Conservation (phyloP, 2,797 vertebrate genomes). For the Helostoma temminkii region DNA sequence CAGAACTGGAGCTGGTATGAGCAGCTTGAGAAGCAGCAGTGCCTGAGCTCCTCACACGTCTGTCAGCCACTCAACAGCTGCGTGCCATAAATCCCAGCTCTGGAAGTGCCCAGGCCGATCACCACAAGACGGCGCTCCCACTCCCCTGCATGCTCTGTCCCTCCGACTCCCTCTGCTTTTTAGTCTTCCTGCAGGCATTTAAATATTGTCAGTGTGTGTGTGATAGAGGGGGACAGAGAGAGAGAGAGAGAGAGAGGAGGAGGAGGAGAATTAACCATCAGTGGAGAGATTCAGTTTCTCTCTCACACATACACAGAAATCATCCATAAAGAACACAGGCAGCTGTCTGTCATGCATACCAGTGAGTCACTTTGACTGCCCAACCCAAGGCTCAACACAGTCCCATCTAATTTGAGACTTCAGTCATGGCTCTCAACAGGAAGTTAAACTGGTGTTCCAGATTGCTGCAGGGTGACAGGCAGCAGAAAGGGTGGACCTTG, state of each 20-base stretch:
- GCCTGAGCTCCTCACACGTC: slow-evolving; percentile 75
- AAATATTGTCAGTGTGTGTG: slow-evolving; percentile 28
- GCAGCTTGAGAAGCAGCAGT: slow-evolving; percentile 68
- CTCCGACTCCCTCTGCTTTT: slow-evolving; percentile 36
- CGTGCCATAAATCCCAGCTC: slow-evolving; percentile 84
- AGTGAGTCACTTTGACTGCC: slow-evolving; percentile 64
- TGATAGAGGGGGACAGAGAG: background rate
- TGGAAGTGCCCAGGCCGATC: slow-evolving; percentile 65
- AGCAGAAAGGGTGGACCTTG: slow-evolving; percentile 29
- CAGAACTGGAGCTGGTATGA: slow-evolving; percentile 63
- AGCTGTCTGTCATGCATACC: slow-evolving; percentile 49
- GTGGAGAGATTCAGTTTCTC: slow-evolving; percentile 25
- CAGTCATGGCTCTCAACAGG: slow-evolving; percentile 46
- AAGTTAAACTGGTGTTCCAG: slow-evolving; percentile 40
- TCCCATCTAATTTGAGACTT: slow-evolving; percentile 67
- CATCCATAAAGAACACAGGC: slow-evolving; percentile 40
- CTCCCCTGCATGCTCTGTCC: slow-evolving; percentile 43
- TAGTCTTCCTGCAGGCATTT: slow-evolving; percentile 44
- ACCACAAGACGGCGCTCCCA: slow-evolving; percentile 74
- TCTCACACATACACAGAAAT: slow-evolving; percentile 1
- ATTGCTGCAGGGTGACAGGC: slow-evolving; percentile 41
- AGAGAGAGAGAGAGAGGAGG: background rate
- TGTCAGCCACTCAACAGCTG: slow-evolving; percentile 88
- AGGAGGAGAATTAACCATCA: slow-evolving; percentile 23
- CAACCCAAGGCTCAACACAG: slow-evolving; percentile 35